phyloP scores from a whole-genome alignment of 2,113 vertebrate species.

The Lepisosteus oculatus region DNA sequence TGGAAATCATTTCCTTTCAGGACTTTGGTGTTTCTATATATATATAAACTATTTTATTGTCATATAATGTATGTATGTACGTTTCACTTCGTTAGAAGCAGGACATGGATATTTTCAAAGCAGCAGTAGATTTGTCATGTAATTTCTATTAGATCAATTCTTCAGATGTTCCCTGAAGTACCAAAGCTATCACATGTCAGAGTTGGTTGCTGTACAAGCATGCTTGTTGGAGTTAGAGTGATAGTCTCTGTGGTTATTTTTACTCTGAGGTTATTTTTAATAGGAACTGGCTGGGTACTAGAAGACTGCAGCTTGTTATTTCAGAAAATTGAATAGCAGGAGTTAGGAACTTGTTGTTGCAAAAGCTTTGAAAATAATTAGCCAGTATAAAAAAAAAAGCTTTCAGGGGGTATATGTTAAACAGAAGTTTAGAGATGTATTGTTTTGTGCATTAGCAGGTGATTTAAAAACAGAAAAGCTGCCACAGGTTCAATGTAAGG shows the following conservation, averaged over 20 bases:
- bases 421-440: too few species aligned
- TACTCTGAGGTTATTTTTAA: constrained; percentile 69
- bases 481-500: not conserved
- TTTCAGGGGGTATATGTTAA: too few species aligned
- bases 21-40: too few species aligned
- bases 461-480: not conserved
- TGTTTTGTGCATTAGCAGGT: too few species aligned
- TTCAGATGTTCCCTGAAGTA: constrained; percentile 18
- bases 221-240: constrained; percentile 26
- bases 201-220: constrained; percentile 39
- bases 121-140: constrained; percentile 9
- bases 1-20: too few species aligned
- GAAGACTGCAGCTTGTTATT: constrained; percentile 28
- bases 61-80: too few species aligned
- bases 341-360: too few species aligned
- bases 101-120: not conserved
- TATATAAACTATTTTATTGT: too few species aligned
- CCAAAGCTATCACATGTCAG: constrained; percentile 46
- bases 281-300: constrained; percentile 28
- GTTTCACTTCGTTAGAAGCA: too few species aligned
- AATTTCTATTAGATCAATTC: not conserved
- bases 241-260: constrained; percentile 70
- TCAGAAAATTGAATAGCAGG: constrained; percentile 12
- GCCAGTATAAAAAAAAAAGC: too few species aligned
- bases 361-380: too few species aligned